phyloP scores from a whole-genome alignment of 1,140 invertebrate species.

The Muscidifurax raptorellus region DNA sequence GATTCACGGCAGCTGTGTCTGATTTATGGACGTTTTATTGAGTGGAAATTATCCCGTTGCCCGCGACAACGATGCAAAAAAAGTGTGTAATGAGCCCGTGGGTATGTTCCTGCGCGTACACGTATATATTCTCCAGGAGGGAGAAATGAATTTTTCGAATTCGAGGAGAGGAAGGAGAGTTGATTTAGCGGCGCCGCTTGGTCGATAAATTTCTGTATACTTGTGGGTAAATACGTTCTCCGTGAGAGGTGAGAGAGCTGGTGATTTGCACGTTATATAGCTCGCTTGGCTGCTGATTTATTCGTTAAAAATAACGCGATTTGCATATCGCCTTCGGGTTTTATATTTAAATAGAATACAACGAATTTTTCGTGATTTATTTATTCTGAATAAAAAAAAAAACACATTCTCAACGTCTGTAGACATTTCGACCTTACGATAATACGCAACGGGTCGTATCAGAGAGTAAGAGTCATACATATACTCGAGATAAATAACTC shows the following conservation, averaged over 20 bases:
- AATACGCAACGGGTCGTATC: no score
- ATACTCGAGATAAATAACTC: not conserved
- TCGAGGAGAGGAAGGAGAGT: not conserved
- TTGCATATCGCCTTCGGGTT: not conserved
- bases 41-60: constrained; percentile 43
- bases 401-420: no score
- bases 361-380: not conserved
- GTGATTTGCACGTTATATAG: not conserved
- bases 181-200: not conserved
- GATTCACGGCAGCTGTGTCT: not conserved
- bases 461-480: no score
- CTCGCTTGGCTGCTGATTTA: not conserved
- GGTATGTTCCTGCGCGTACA: not conserved
- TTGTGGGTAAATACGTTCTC: not conserved
- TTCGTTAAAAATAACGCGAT: not conserved
- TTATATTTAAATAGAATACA: not conserved
- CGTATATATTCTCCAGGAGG: not conserved
- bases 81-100: not conserved
- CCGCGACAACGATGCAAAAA: not conserved
- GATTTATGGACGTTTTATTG: constrained; percentile 44
- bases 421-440: no score
- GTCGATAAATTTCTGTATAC: constrained; percentile 17
- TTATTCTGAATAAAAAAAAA: not conserved
- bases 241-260: not conserved
- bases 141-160: not conserved